phyloP scores from a whole-genome alignment of 2,797 vertebrate species.

The Chanos chanos region DNA sequence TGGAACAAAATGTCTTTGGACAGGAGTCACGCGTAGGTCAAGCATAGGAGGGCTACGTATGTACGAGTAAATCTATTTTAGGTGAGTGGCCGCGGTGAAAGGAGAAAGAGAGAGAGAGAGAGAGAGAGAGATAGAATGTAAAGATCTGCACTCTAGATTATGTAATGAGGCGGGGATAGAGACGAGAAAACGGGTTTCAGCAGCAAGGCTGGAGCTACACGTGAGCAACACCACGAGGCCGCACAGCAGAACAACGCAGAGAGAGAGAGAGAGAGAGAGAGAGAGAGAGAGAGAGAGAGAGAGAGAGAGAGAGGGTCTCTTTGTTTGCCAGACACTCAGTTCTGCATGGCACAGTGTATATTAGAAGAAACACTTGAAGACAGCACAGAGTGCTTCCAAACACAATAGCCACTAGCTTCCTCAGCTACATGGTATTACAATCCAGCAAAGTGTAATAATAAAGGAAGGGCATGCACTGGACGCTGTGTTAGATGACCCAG shows the following conservation, averaged over 20 bases:
- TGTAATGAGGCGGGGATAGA: conserved; percentile 42
- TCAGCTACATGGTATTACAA: neutral
- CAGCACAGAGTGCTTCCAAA: neutral
- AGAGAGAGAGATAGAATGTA: conserved; percentile 4
- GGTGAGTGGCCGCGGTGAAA: conserved; percentile 7
- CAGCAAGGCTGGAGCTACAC: no score
- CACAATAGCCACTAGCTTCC: neutral
- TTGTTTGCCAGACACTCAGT: conserved; percentile 38
- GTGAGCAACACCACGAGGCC: no score
- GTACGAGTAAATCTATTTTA: neutral
- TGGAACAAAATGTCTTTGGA: conserved; percentile 61
- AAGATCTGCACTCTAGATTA: conserved; percentile 43
- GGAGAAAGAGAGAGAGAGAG: neutral
- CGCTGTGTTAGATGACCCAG: no score
- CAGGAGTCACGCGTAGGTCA: conserved; percentile 42
- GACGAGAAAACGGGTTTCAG: no score
- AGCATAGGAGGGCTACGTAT: neutral
- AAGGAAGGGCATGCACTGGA: no score
- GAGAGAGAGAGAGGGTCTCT: conserved; percentile 34
- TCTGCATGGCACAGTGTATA: conserved; percentile 23
- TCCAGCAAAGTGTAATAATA: no score
- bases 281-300: neutral
- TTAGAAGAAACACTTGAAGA: neutral
- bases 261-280: conserved; percentile 36
- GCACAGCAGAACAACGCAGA: no score